Evolutionary conservation across 2,888 invertebrate species (phyloP), one percentile per base, ranked within the genome.

Genomic region (Aspidiotus destructor): DNA sequence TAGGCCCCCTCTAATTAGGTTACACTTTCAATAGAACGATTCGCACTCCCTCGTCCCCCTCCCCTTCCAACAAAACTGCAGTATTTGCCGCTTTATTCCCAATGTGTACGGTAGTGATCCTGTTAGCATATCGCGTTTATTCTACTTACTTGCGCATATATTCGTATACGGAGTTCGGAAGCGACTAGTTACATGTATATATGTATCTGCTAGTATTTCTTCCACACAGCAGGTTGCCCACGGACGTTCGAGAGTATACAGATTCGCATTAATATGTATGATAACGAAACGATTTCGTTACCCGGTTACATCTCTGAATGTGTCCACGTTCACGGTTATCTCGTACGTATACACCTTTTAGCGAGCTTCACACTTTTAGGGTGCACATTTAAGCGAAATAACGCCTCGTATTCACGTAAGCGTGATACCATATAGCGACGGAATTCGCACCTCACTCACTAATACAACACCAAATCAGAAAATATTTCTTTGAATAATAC

Each of bases 1-100:
- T 57, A 57, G 65, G 57, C 58, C 65, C 65, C 65, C 55, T 55
- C 57, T 65, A 65, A 65, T 65, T 65, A 65, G 65, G 65, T 65
- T 65, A 65, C 55, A 65, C 57, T 65, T 65, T 65, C 65, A 65
- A 65, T 65, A 65, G 65, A 65, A 57, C 65, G 65, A 65, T 58
- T 65, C 65, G 65, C 58, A 58, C 17, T 8, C 65, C 55, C n/a
- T 54, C 16, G 13, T 54, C n/a, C 11, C 11, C 52, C 52, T 52
- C 52, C 55, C 17, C 63, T 42, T 65, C 44, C 55, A 65, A 65
- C 65, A 65, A 41, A 65, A 65, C 65, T 65, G 42, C 65, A 65
- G 57, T 65, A 65, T 65, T 65, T 65, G 57, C 57, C 55, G 65
- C 65, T 65, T 64, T 65, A 65, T 65, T 65, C 65, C 57, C 44